These are phyloP conservation scores for Ursus arctos DNA, from an alignment of 2,113 vertebrate genomes.

Conservation along the genomic window DNA sequence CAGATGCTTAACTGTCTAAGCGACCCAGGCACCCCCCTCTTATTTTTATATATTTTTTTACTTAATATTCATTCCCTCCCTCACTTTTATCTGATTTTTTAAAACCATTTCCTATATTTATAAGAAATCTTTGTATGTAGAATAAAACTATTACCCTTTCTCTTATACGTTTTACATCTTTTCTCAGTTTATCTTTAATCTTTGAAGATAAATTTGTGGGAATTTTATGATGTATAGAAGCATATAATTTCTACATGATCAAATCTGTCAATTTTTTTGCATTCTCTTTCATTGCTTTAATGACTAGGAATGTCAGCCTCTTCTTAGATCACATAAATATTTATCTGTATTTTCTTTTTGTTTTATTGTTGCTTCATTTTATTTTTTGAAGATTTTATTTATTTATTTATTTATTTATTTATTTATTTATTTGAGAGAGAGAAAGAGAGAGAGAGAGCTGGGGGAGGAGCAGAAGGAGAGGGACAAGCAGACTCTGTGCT, in stretches of 20 bases:
- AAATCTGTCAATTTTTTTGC: neutral
- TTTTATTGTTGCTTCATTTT: neutral
- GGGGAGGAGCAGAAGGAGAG: neutral
- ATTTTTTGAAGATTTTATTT: neutral
- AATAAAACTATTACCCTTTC: neutral
- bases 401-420: neutral
- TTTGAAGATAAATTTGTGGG: neutral
- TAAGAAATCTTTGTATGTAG: neutral
- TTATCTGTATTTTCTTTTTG: neutral
- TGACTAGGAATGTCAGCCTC: neutral
- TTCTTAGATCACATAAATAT: neutral
- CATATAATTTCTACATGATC: neutral
- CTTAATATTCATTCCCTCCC: neutral
- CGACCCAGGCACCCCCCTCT: neutral
- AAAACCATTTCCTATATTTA: constrained; percentile 31
- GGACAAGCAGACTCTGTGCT: neutral
- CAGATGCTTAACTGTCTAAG: neutral
- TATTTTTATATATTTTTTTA: neutral
- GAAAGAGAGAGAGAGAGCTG: neutral
- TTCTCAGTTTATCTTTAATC: neutral
- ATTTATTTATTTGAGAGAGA: neutral
- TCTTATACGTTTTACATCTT: neutral
- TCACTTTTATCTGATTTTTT: neutral
- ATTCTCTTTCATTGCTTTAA: constrained; percentile 7
- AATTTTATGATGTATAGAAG: neutral